Evolutionary conservation across 92 coral and sea anemone species (phyloP), one percentile per base, ranked within the genome.

Genomic region (Siderastrea siderea): DNA sequence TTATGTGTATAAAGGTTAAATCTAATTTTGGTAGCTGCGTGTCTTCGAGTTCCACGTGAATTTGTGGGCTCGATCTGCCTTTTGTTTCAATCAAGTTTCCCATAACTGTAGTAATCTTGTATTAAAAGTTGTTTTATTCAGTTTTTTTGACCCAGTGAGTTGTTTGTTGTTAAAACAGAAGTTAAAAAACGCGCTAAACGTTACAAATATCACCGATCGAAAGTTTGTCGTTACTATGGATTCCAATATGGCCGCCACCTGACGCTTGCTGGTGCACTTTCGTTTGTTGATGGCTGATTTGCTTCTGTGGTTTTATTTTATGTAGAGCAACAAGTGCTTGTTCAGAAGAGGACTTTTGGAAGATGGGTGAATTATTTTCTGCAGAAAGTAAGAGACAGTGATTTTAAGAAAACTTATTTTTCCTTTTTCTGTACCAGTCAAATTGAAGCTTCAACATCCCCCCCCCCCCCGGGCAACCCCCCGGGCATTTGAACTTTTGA

Each of bases 311-410:
- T 74, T 84, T 64, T 47, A 14, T 81, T 59, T 9, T 1, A 69
- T 59, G 0, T 70, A 95, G 98, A 95, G 88, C 91, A 95, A 68
- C 98, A 95, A 89, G 82, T 79, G 51, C 87, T 88, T 71, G 90
- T 86, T 68, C 98, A 95, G 84, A 95, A 86, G 84, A 86, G 93
- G 82, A 93, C 98, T 4, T 95, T 95, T 88, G 92, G 93, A 83
- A 76, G 94, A 91, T 95, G 98, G 98, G 79, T 93, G 13, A 95
- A 95, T 82, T 84, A 92, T 69, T 91, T 87, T 82, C 93, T 95
- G 3, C 61, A 76, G 53, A 86, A 93, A 92, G 98, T 95, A n/a
- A 50, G 94, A 44, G 53, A 68, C 45, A 44, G 44, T 55, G 26
- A 44, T 65, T 49, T 50, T 17, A 49, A 47, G 8, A 70, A 7